Evolutionary conservation across 2,113 vertebrate genomes (phyloP).

Genomic region (Psettodes erumei): DNA sequence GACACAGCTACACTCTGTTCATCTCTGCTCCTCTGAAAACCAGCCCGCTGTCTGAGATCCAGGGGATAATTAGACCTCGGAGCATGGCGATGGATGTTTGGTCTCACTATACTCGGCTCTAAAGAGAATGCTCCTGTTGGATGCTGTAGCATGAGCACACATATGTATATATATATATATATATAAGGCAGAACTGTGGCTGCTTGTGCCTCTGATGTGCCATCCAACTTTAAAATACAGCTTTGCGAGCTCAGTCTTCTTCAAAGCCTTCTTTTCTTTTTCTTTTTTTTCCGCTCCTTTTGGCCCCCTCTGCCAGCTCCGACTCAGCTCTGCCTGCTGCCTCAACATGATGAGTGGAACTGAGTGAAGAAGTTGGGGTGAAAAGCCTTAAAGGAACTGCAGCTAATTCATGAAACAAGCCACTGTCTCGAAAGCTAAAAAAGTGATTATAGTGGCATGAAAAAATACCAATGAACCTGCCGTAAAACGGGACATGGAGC

Average conservation of each 20-base stretch:
- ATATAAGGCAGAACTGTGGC: conserved; percentile 58
- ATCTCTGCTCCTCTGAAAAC: conserved; percentile 20
- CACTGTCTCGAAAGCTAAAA: neutral
- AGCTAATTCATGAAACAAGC: conserved; percentile 49
- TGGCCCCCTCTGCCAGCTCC: conserved; percentile 41
- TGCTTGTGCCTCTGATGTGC: conserved; percentile 64
- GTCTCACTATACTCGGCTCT: conserved; percentile 40
- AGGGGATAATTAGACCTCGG: conserved; percentile 55
- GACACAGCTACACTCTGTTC: conserved; percentile 14
- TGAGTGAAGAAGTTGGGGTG: conserved; percentile 52
- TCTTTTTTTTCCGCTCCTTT: conserved; percentile 18
- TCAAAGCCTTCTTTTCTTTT: conserved; percentile 59
- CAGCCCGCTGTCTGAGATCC: conserved; percentile 44
- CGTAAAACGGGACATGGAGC: conserved; percentile 26
- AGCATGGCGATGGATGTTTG: conserved; percentile 47
- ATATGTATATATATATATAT: conserved; percentile 15
- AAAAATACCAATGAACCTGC: neutral
- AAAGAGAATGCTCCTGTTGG: conserved; percentile 52
- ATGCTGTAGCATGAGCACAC: conserved; percentile 29
- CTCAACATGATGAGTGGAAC: conserved; percentile 44
- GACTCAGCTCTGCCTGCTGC: conserved; percentile 42
- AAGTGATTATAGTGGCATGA: conserved; percentile 18
- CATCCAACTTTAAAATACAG: conserved; percentile 73
- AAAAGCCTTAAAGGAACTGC: conserved; percentile 39
- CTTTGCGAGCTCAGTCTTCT: conserved; percentile 58